These are phyloP conservation scores for Aleiodes testaceus DNA, from an alignment of 2,888 invertebrate genomes.

Conservation along the genomic window DNA sequence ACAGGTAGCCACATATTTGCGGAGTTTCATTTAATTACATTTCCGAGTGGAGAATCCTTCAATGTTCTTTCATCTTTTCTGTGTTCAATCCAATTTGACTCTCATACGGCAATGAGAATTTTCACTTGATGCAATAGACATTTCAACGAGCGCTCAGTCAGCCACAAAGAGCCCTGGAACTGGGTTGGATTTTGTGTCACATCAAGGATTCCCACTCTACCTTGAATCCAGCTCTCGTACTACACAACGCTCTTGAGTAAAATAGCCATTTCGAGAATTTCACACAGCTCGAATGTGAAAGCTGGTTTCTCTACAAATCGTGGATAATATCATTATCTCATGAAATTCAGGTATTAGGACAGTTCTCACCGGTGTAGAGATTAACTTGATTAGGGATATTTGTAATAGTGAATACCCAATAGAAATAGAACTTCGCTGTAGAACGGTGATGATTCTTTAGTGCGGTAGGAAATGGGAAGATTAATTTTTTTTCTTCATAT, in stretches of 20 bases:
- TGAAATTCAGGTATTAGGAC: too few relatives aligned
- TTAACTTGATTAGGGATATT: too few relatives aligned
- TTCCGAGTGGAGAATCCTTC: neutral
- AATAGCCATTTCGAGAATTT: slow-evolving; percentile 40
- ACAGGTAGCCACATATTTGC: neutral
- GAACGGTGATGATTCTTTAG: too few relatives aligned
- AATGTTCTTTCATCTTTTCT: slow-evolving; percentile 13
- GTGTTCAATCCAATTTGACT: slow-evolving; percentile 7
- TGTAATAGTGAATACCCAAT: too few relatives aligned
- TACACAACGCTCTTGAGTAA: neutral
- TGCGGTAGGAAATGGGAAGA: too few relatives aligned
- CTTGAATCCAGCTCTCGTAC: neutral
- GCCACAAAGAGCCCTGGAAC: slow-evolving; percentile 11
- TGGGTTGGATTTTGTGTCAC: slow-evolving; percentile 26
- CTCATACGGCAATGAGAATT: neutral
- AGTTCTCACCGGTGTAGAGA: too few relatives aligned
- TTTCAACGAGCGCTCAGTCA: slow-evolving; percentile 13
- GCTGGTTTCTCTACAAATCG: too few relatives aligned
- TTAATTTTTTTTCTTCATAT: too few relatives aligned
- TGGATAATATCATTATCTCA: too few relatives aligned
- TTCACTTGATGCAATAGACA: slow-evolving; percentile 5
- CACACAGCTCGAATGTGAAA: too few relatives aligned
- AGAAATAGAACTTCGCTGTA: too few relatives aligned
- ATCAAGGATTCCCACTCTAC: slow-evolving; percentile 14
- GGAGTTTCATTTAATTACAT: slow-evolving; percentile 3